Base-by-base conservation (phyloP, 1,140 invertebrate species). In the Papilio helenus region DNA sequence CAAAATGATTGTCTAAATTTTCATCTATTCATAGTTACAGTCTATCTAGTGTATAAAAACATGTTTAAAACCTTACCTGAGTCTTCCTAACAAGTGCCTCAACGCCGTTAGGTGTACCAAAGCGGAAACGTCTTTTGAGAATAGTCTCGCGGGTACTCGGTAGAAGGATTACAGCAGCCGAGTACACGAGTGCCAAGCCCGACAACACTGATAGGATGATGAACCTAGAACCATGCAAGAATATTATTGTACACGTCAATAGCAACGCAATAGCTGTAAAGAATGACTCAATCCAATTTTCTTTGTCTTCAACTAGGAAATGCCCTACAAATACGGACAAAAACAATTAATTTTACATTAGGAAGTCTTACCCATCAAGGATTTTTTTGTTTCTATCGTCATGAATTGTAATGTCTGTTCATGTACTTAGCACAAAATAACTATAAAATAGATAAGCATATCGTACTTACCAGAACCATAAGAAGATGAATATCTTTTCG, bases 401-500 rank as follows among this genome's bases (percentile, higher is more conserved):
- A 3, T 55, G 18, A 51, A 55, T 58, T 51, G 29, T 34, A 55
- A 76, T 76, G 26, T 76, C 20, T 18, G 12, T 76, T 29, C 9
- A 26, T 14, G 16, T 76, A 76, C 18, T 5, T 72, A 76, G 72
- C 20, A 82, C 74, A 39, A 72, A 84, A 14, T 49, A 39, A 61
- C 55, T 26, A 80, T 72, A 73, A 79, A 79, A 55, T 71, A 83
- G 74, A 77, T 20, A 8, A 83, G 81, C 49, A 71, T 12, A 72
- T 29, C 58, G 12, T 79, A 88, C 90, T 91, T 83, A 95, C 95
- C 95, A 95, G 87, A 96, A 97, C 98, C 98, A 98, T 8, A 98
- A 94, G 95, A 98, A 98, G 84, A 98, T 98, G 94, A 98, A 99
- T 84, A 98, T 98, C 92, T 99, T 99, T 90, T 99, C 98, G 91